Percentiles rank a stretch among this genome's conserved stretches.
phyloP scores from a whole-genome alignment of 1,140 invertebrate species.

The Calycopis cecrops region DNA sequence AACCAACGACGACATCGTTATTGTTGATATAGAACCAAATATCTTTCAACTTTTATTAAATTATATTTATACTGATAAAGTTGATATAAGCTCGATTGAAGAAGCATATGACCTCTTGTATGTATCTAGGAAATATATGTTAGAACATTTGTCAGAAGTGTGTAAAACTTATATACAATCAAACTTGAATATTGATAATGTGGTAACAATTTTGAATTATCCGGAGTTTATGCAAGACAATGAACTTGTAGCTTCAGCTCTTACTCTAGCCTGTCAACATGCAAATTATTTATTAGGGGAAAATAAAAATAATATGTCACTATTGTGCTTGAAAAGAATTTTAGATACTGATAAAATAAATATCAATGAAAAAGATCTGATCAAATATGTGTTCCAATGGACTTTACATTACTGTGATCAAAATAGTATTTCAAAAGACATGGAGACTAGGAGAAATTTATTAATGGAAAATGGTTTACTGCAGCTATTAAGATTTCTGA shows the following conservation, averaged over 20 bases:
- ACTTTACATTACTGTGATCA: constrained; percentile 64
- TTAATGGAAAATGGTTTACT: constrained; percentile 57
- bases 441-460: constrained; percentile 58
- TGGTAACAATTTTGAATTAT: constrained; percentile 74
- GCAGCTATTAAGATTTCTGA: constrained; percentile 51
- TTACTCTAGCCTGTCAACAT: constrained; percentile 70
- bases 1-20: constrained; percentile 59
- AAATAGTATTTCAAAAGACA: constrained; percentile 41
- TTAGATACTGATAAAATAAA: constrained; percentile 64
- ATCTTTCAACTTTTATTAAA: constrained; percentile 75
- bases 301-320: constrained; percentile 65
- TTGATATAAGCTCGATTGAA: constrained; percentile 65
- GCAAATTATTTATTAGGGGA: constrained; percentile 65
- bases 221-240: constrained; percentile 73
- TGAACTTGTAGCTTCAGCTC: constrained; percentile 55
- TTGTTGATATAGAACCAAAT: constrained; percentile 73
- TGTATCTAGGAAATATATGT: constrained; percentile 75
- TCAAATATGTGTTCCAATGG: constrained; percentile 72
- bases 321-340: constrained; percentile 61
- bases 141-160: constrained; percentile 68
- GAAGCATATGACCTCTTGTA: constrained; percentile 76
- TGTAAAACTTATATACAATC: constrained; percentile 70
- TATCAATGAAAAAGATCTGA: constrained; percentile 67
- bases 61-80: constrained; percentile 75
- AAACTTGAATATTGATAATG: constrained; percentile 72